Evolutionary conservation across 2,888 invertebrate species (phyloP).

Genomic region (Macrophya annulata): DNA sequence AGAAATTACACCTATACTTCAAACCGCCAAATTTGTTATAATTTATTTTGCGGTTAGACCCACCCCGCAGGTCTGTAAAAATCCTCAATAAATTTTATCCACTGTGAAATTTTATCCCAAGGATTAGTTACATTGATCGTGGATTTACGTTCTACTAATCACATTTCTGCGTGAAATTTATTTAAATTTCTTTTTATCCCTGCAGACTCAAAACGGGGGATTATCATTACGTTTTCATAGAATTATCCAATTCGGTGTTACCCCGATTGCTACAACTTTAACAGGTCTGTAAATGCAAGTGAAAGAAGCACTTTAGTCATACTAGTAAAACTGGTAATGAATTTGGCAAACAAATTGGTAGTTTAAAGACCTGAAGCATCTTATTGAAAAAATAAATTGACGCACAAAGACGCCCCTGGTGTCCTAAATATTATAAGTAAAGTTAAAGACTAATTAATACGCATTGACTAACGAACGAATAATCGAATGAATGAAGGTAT

Average conservation of each 20-base stretch:
- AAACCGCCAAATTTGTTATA: neutral
- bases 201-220: neutral
- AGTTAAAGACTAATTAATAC: neutral
- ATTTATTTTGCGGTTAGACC: neutral
- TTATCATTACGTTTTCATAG: too few species aligned
- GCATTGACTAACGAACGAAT: neutral
- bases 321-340: neutral
- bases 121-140: neutral
- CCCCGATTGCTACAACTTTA: neutral
- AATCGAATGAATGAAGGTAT: constrained; percentile 34
- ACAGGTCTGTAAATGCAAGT: neutral
- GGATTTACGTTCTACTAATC: neutral
- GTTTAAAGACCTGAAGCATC: neutral
- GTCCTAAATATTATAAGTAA: neutral
- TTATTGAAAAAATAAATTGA: neutral
- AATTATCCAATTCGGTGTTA: neutral
- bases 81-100: neutral
- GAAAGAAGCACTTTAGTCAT: neutral
- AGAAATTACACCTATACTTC: neutral
- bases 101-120: neutral
- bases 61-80: neutral
- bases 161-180: neutral
- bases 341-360: neutral
- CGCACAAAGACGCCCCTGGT: neutral
- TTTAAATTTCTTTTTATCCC: neutral